Conservation (phyloP, 1,140 invertebrate species). For the Solenopsis invicta region DNA sequence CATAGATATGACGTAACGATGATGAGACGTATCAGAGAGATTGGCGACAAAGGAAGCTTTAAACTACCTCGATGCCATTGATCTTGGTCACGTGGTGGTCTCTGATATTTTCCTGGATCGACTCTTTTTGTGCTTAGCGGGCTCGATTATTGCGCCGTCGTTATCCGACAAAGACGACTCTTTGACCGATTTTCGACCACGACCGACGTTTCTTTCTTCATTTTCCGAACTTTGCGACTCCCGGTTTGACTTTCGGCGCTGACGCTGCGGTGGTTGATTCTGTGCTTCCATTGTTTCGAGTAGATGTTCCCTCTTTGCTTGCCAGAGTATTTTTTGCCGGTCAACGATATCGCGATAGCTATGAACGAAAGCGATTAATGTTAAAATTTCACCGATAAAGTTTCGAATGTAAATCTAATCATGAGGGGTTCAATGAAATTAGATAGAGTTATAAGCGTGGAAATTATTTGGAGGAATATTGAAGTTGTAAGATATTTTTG, state of each 20-base stretch:
- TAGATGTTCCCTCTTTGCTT: conserved; percentile 91
- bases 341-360: conserved; percentile 94
- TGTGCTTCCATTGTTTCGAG: conserved; percentile 89
- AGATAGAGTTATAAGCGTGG: background rate
- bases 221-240: conserved; percentile 88
- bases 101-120: conserved; percentile 79
- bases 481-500: conserved; percentile 25
- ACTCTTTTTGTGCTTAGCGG: conserved; percentile 78
- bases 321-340: conserved; percentile 94
- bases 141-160: conserved; percentile 73
- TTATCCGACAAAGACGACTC: conserved; percentile 78
- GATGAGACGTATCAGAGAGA: background rate
- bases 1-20: background rate
- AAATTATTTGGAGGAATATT: background rate
- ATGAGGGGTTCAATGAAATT: background rate
- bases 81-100: conserved; percentile 75
- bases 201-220: conserved; percentile 82
- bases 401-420: conserved; percentile 5
- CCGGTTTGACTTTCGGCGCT: conserved; percentile 89
- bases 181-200: conserved; percentile 80
- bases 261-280: conserved; percentile 87
- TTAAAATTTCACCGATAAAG: background rate
- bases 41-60: background rate
- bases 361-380: background rate
- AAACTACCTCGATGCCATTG: background rate